Conservation (phyloP, 2,888 invertebrate species). For the Bursaphelenchus okinawaensis region DNA sequence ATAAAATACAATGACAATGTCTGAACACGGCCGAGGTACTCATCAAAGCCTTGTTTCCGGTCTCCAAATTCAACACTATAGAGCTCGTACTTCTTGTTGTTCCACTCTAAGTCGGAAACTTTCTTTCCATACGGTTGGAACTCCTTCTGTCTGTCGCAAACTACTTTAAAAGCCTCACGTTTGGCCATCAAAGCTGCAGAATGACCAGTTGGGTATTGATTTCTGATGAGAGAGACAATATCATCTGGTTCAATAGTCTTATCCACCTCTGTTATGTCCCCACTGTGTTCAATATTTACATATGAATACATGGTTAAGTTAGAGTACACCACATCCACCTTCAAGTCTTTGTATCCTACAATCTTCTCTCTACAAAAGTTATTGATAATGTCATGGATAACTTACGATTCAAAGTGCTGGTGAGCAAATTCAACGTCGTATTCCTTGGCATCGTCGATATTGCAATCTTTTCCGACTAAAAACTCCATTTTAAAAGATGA, state of each 20-base stretch:
- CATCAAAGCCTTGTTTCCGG: constrained; percentile 19
- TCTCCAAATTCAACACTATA: constrained; percentile 24
- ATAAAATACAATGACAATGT: constrained; percentile 80
- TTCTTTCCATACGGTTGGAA: constrained; percentile 73
- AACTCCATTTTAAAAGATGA: not conserved
- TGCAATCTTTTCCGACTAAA: constrained; percentile 33
- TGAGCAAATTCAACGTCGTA: constrained; percentile 78
- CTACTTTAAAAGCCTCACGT: constrained; percentile 20
- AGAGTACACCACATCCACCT: constrained; percentile 73
- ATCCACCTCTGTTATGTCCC: constrained; percentile 63
- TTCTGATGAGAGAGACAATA: constrained; percentile 31
- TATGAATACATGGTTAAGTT: constrained; percentile 77
- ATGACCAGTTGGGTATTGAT: constrained; percentile 35
- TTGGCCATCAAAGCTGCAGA: constrained; percentile 27
- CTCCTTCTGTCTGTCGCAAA: constrained; percentile 21
- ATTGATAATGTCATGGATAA: too few relatives aligned
- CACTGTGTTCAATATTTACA: constrained; percentile 71
- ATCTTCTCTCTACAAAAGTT: constrained; percentile 70
- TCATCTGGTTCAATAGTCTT: constrained; percentile 41
- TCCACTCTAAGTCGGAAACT: constrained; percentile 11
- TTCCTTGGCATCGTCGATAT: constrained; percentile 24
- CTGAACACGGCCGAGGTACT: constrained; percentile 72
- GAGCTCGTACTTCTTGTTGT: constrained; percentile 25
- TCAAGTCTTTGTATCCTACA: constrained; percentile 82
- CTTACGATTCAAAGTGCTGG: constrained; percentile 78